Evolutionary conservation across 37 sponge, comb jelly and placozoan species (phyloP), one percentile per base, ranked within the genome.

Genomic region (Theonella swinhoei): DNA sequence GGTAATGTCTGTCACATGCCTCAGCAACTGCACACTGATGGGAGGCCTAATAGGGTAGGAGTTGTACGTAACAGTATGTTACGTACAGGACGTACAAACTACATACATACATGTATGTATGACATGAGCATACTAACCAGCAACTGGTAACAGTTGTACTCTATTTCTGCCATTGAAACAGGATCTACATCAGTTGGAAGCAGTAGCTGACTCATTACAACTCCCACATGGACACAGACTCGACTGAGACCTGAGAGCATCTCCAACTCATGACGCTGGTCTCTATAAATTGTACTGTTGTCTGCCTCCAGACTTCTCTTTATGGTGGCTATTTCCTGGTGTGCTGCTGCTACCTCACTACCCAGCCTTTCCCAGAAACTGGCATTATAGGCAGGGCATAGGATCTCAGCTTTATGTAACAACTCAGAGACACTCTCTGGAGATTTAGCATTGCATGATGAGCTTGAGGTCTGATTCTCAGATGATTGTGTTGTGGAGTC

Each of bases 171-270:
- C 28, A 80, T 62, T 24, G 68, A 85, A 11, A 90, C 67, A 24
- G 90, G 90, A 64, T 90, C 85, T 23, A 84, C 28, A 9, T 75
- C 32, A 36, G 86, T 34, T 31, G 90, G 90, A 34, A 62, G 47
- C 29, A 84, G 42, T 22, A 90, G 32, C 4, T 65, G 22, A 31
- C 58, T 63, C 39, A 72, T 54, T 2, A 66, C 80, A 7, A 75
- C 36, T 24, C 90, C 90, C 25, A 90, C 40, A 38, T 63, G 38
- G 8, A 75, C 60, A n/a, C 20, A 72, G 28, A 75, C 80, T 66
- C 20, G 31, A 54, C 43, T 72, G 2, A 78, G 71, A 8, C 30
- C 61, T 14, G 23, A 64, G 59, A 80, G 62, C 47, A 47, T 9
- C 14, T 63, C 69, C 37, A 76, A 68, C 40, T 76, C 76, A 14